Percentiles rank a stretch among this genome's conserved stretches.
phyloP scores from a whole-genome alignment of 2,113 vertebrate genomes.

The Mustelus asterias region DNA sequence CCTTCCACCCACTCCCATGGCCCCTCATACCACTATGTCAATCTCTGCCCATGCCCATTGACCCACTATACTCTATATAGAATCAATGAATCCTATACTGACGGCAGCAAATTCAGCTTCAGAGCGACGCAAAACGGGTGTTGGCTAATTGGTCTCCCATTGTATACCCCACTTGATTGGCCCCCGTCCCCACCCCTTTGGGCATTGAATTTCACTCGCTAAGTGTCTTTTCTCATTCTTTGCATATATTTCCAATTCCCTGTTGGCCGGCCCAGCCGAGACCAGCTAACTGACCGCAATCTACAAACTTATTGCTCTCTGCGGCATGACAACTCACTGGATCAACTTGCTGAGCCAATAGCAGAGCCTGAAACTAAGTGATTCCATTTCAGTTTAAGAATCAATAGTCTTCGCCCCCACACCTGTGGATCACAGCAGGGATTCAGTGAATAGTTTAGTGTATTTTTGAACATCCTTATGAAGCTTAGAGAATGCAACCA shows the following conservation, averaged over 20 bases:
- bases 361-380: neutral
- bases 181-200: too few species aligned
- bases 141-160: neutral
- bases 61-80: too few species aligned
- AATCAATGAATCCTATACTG: too few species aligned
- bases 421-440: neutral
- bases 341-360: neutral
- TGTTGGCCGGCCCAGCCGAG: neutral
- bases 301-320: neutral
- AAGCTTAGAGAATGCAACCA: neutral
- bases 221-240: neutral
- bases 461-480: neutral
- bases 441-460: neutral
- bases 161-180: neutral
- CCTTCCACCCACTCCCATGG: too few species aligned
- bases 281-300: neutral
- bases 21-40: too few species aligned
- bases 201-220: neutral
- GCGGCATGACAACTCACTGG: neutral
- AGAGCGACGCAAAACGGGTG: neutral
- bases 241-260: neutral
- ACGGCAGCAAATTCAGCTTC: neutral
- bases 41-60: too few species aligned
- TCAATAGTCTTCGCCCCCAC: neutral
- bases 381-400: neutral